phyloP scores from a whole-genome alignment of 2,888 invertebrate species.

The Epiblema foenella region DNA sequence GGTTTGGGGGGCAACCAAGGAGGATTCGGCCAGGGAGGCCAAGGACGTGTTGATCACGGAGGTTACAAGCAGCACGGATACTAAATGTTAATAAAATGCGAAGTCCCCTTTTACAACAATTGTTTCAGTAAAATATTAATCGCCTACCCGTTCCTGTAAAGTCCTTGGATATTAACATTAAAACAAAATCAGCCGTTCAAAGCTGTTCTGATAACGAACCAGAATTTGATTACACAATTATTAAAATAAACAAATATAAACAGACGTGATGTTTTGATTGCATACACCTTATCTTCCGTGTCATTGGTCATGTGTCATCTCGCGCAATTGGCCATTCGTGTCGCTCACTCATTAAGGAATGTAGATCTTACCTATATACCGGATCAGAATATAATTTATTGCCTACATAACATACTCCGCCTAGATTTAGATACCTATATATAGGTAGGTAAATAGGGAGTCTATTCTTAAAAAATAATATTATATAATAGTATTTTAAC shows the following conservation, averaged over 20 bases:
- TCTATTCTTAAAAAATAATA: no score
- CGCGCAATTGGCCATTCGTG: constrained; percentile 6
- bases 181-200: not conserved
- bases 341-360: no score
- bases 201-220: constrained; percentile 10
- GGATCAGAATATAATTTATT: no score
- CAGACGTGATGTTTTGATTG: constrained; percentile 14
- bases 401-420: no score
- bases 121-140: not conserved
- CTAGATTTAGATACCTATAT: no score
- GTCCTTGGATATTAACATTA: no score
- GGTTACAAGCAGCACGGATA: constrained; percentile 50
- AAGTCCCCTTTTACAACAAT: no score
- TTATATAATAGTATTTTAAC: no score
- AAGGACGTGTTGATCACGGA: not conserved
- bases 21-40: no score
- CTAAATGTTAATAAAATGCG: constrained; percentile 21
- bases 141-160: not conserved
- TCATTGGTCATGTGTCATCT: constrained; percentile 30
- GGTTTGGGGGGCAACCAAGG: constrained; percentile 26
- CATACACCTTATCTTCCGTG: constrained; percentile 15
- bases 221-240: constrained; percentile 17
- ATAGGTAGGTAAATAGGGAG: no score
- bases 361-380: not conserved
- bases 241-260: constrained; percentile 23